phyloP scores from a whole-genome alignment of 2,888 invertebrate species.

The Tineola bisselliella region DNA sequence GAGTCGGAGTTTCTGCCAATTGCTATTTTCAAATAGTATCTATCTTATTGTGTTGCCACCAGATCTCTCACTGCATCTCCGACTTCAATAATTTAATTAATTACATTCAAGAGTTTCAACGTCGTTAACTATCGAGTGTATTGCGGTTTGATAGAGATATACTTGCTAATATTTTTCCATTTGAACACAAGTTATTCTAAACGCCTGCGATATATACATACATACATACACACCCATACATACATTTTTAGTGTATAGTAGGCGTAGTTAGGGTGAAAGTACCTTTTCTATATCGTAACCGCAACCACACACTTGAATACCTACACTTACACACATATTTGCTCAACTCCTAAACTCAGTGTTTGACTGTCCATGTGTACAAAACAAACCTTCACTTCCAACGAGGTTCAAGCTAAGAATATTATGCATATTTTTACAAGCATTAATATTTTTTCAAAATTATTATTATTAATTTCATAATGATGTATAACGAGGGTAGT shows the following conservation, averaged over 20 bases:
- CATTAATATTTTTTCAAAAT: too few relatives aligned
- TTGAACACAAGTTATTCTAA: too few relatives aligned
- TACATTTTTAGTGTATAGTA: too few relatives aligned
- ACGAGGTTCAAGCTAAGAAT: not conserved
- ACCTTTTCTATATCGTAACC: not conserved
- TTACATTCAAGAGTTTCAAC: not conserved
- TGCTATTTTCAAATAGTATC: not conserved
- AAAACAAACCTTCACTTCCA: not conserved
- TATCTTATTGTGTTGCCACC: not conserved
- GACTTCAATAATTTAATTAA: not conserved
- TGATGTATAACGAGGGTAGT: too few relatives aligned
- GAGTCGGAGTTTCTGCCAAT: not conserved
- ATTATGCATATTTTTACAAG: too few relatives aligned
- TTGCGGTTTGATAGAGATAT: too few relatives aligned
- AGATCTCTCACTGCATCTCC: not conserved
- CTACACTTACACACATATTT: not conserved
- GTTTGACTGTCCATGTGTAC: not conserved
- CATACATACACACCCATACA: too few relatives aligned
- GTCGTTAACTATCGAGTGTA: too few relatives aligned
- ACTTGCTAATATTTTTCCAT: too few relatives aligned
- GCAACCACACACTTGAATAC: not conserved
- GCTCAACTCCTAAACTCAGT: slow-evolving; percentile 1
- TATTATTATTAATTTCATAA: too few relatives aligned
- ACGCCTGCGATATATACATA: too few relatives aligned
- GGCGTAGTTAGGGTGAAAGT: not conserved